These are phyloP conservation scores for Aythya baeri DNA, from an alignment of 2,113 vertebrate genomes.

Conservation along the genomic window DNA sequence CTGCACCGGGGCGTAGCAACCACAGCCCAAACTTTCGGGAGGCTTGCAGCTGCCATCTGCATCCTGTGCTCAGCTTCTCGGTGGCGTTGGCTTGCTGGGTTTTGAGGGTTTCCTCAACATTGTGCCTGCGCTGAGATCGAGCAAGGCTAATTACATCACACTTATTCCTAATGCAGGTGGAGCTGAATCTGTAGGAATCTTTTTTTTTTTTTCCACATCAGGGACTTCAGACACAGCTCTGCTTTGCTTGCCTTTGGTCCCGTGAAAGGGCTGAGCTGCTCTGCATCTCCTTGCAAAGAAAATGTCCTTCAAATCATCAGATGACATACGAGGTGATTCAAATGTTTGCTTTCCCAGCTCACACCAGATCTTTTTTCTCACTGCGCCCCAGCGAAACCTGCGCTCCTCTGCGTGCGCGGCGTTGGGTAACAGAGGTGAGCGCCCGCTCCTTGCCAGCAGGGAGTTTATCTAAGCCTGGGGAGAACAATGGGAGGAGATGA, in stretches of 20 bases:
- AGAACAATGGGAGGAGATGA: neutral
- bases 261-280: neutral
- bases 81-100: neutral
- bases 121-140: neutral
- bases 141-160: neutral
- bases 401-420: neutral
- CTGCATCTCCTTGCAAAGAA: neutral
- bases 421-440: neutral
- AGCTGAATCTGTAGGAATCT: neutral
- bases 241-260: neutral
- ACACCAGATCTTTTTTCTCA: neutral
- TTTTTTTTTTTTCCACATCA: neutral
- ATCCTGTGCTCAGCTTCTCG: neutral
- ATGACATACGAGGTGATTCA: accelerated
- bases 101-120: neutral
- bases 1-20: neutral
- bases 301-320: neutral
- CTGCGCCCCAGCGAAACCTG: neutral
- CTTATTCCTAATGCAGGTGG: neutral
- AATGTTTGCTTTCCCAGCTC: neutral
- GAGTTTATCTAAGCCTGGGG: neutral
- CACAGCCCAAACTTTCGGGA: conserved; percentile 20
- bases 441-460: neutral
- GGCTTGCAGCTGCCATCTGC: neutral
- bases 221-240: neutral